Evolutionary conservation across 2,797 vertebrate genomes (phyloP), one percentile per base, ranked within the genome.

Genomic region (Semaprochilodus insignis): DNA sequence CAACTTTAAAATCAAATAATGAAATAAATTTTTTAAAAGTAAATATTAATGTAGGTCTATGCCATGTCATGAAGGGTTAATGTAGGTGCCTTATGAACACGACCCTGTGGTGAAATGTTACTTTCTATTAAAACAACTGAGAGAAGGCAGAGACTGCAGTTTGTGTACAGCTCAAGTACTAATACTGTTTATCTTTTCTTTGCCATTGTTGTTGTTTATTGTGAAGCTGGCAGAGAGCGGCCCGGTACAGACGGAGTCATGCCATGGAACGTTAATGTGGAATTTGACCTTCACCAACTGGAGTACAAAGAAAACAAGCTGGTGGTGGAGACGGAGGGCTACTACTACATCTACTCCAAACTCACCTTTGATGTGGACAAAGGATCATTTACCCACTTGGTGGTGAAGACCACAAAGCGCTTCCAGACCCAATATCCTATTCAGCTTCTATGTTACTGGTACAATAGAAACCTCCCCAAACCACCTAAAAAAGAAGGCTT

Each of bases 281-380:
- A 83, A 0, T 81, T 88, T 1, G 19, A 93, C 70, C 81, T 91
- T 23, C n/a, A 91, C 11, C 19, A 87, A 16, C 89, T 95, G 73
- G 19, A 14, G 23, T 93, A 93, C 86, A 62, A 7, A 0, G 19
- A 92, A 6, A 75, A 82, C 1, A 65, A 63, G 0, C 90, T 96
- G 2, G 6, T 90, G 40, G 86, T 94, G 51, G 74, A 85, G 81
- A 84, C 82, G 69, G 91, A 93, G 23, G 95, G 94, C 2, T 94
- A 83, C 83, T 96, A 95, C 87, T 91, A 88, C 2, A 77, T 95
- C 57, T 95, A 95, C 70, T 94, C 94, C 48, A 95, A 94, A 80
- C 78, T 96, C 69, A 87, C 62, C 67, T 95, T 92, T 81, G 25
- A 0, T 2, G 75, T 85, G 13, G 36, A 60, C 1, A 13, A 6